Conservation (phyloP, 2,113 vertebrate genomes). For the Serilophus lunatus region DNA sequence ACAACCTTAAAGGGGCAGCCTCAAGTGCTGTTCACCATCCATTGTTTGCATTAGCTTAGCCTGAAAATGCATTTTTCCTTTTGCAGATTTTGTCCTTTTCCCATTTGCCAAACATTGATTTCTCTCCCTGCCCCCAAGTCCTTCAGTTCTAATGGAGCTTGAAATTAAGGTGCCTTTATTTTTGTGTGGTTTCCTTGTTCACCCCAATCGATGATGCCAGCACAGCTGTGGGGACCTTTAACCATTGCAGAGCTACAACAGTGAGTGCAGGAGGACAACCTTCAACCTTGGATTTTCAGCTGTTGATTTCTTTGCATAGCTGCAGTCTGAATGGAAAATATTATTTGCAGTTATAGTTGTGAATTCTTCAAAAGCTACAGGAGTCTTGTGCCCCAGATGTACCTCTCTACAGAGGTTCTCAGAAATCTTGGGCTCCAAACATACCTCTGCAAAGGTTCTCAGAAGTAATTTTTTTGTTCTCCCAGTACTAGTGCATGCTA, state of each 20-base stretch:
- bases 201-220: conserved; percentile 51
- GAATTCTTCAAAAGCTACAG: neutral
- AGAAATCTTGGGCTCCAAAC: too few relatives aligned
- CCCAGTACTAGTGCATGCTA: neutral
- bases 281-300: neutral
- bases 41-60: conserved; percentile 41
- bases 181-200: conserved; percentile 44
- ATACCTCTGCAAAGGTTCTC: neutral
- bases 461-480: neutral
- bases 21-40: conserved; percentile 26
- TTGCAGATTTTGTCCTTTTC: conserved; percentile 59
- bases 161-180: conserved; percentile 67
- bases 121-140: conserved; percentile 13
- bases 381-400: neutral
- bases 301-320: neutral
- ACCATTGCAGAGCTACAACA: conserved; percentile 4
- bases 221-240: conserved; percentile 47
- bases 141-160: conserved; percentile 70
- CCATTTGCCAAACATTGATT: conserved; percentile 61
- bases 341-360: neutral
- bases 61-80: conserved; percentile 39
- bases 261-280: neutral
- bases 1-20: conserved; percentile 40
- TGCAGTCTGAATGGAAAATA: neutral
- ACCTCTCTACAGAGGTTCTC: neutral